A percentile compares a stretch with the other conserved stretches of the same genome.
phyloP scores from a whole-genome alignment of 1,140 invertebrate genomes.

The Apis florea region DNA sequence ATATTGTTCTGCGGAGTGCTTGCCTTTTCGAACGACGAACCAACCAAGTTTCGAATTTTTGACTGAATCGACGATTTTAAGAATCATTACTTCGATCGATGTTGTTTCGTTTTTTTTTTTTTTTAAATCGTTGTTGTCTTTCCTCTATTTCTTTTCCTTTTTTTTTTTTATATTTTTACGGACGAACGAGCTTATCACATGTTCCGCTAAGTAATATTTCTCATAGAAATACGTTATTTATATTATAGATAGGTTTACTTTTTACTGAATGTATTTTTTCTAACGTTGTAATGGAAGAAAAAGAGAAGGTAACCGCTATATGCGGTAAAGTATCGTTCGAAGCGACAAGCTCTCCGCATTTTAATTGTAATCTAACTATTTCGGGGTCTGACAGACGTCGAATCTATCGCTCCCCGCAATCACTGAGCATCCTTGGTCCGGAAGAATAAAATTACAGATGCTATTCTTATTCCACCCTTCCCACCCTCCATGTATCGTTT shows the following conservation, averaged over 20 bases:
- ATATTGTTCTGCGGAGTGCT: slow-evolving; percentile 77
- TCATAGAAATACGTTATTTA: not conserved
- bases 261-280: not conserved
- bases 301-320: not conserved
- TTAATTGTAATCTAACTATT: slow-evolving; percentile 77
- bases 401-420: slow-evolving; percentile 71
- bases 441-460: slow-evolving; percentile 31
- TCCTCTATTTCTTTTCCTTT: not conserved
- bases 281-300: too few relatives aligned
- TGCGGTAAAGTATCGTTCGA: slow-evolving; percentile 54
- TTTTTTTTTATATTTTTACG: not conserved
- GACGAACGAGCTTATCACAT: not conserved
- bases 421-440: slow-evolving; percentile 77
- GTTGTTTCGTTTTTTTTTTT: not conserved
- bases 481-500: not conserved
- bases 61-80: not conserved
- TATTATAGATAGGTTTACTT: not conserved
- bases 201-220: slow-evolving; percentile 1
- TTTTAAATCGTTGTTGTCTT: not conserved
- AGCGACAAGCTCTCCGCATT: slow-evolving; percentile 68
- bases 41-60: not conserved
- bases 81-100: not conserved
- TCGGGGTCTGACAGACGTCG: slow-evolving; percentile 63
- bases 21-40: slow-evolving; percentile 42
- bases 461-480: not conserved